Conservation (phyloP, 1,140 invertebrate genomes). For the Hestina assimilis region DNA sequence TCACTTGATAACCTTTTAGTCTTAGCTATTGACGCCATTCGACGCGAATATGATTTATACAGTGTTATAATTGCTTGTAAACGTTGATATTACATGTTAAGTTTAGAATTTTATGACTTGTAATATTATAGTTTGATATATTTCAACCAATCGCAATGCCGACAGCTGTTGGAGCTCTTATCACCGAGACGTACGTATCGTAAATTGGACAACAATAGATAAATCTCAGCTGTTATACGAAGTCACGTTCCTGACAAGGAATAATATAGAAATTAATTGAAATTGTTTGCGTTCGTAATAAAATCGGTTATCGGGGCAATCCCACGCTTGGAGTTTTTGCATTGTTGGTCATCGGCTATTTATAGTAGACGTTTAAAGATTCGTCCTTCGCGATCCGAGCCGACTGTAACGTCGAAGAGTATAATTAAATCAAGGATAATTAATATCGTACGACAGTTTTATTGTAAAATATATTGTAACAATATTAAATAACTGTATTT, state of each 20-base stretch:
- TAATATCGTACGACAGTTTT: not conserved
- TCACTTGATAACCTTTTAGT: no score
- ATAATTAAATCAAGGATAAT: not conserved
- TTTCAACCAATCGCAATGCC: not conserved
- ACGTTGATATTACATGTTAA: no score
- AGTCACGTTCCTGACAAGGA: not conserved
- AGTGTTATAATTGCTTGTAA: no score
- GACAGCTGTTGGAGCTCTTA: not conserved
- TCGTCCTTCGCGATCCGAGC: not conserved
- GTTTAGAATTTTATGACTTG: no score
- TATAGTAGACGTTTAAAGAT: not conserved
- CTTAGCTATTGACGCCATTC: no score
- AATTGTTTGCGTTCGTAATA: not conserved
- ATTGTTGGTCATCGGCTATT: not conserved
- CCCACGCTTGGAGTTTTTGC: not conserved
- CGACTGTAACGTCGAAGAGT: not conserved
- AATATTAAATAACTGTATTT: no score
- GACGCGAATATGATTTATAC: no score
- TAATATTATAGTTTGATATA: no score
- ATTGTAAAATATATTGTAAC: no score
- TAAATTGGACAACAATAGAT: constrained; percentile 1
- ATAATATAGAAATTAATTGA: not conserved
- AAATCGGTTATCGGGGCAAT: not conserved
- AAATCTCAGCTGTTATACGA: not conserved
- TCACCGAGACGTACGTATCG: not conserved